Evolutionary conservation across 2,888 invertebrate species (phyloP).

Genomic region (Drosophila pseudotakahashii): DNA sequence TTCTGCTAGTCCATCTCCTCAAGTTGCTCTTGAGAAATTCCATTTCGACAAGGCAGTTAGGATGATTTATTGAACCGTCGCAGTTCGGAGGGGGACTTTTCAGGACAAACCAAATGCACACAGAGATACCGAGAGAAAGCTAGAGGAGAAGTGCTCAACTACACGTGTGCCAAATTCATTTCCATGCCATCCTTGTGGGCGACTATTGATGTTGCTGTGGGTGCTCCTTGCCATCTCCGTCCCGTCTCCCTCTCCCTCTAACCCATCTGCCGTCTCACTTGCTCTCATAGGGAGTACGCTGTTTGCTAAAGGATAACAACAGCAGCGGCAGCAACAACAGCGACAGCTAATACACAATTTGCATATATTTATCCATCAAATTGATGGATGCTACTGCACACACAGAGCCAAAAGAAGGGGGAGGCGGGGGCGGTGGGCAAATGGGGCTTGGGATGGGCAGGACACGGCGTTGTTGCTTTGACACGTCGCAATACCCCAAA

Average conservation of each 20-base stretch:
- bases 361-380: conserved; percentile 85
- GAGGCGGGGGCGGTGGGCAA: conserved; percentile 13
- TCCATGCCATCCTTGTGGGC: conserved; percentile 59
- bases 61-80: conserved; percentile 78
- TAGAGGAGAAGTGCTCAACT: conserved; percentile 64
- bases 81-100: not conserved
- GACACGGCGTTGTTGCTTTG: conserved; percentile 77
- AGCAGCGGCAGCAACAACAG: conserved; percentile 73
- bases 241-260: not conserved
- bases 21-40: conserved; percentile 57
- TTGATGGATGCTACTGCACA: conserved; percentile 84
- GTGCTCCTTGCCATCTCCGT: too few relatives aligned
- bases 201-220: conserved; percentile 66
- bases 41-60: conserved; percentile 69
- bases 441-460: conserved; percentile 19
- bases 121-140: conserved; percentile 11
- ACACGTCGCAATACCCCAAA: conserved; percentile 81
- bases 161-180: conserved; percentile 81
- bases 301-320: conserved; percentile 80
- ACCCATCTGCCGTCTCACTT: not conserved
- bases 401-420: conserved; percentile 43
- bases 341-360: conserved; percentile 83
- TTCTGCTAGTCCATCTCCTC: conserved; percentile 21
- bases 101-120: conserved; percentile 40
- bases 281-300: conserved; percentile 32